phyloP scores from a whole-genome alignment of 2,797 vertebrate species.

The Danio aesculapii region DNA sequence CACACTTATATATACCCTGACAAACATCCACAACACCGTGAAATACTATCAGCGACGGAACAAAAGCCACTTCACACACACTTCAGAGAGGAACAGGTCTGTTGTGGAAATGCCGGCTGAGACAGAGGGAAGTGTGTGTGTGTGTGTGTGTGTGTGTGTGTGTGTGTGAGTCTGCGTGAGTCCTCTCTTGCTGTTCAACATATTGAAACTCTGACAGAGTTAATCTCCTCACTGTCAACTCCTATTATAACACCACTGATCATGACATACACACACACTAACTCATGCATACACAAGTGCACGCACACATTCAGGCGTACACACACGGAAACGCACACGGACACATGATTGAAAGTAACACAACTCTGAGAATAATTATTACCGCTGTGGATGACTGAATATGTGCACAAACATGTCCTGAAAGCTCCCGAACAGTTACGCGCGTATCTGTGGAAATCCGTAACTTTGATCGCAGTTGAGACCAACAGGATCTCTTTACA shows the following conservation, averaged over 20 bases:
- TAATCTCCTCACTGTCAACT: slow-evolving; percentile 68
- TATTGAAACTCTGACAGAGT: slow-evolving; percentile 68
- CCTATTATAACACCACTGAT: slow-evolving; percentile 65
- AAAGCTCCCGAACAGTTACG: slow-evolving; percentile 3
- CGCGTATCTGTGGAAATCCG: neutral
- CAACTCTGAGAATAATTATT: slow-evolving; percentile 5
- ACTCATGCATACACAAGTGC: slow-evolving; percentile 47
- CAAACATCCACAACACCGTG: slow-evolving; percentile 50
- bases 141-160: slow-evolving; percentile 56
- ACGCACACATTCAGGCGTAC: slow-evolving; percentile 11
- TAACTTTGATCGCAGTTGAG: slow-evolving; percentile 26
- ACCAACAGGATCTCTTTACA: slow-evolving; percentile 11
- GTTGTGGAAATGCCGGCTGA: slow-evolving; percentile 64
- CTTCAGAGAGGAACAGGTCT: slow-evolving; percentile 64
- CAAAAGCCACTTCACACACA: slow-evolving; percentile 61
- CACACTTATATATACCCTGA: slow-evolving; percentile 12
- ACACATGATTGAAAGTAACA: slow-evolving; percentile 23
- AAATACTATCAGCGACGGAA: slow-evolving; percentile 55
- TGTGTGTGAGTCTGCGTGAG: slow-evolving; percentile 56
- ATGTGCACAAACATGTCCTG: slow-evolving; percentile 4
- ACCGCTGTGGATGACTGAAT: slow-evolving; percentile 21
- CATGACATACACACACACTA: slow-evolving; percentile 54
- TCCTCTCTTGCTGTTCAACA: slow-evolving; percentile 56
- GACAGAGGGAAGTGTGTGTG: slow-evolving; percentile 53
- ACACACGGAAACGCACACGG: slow-evolving; percentile 16